phyloP scores from a whole-genome alignment of 2,888 invertebrate species.

The Tortrix viridana region DNA sequence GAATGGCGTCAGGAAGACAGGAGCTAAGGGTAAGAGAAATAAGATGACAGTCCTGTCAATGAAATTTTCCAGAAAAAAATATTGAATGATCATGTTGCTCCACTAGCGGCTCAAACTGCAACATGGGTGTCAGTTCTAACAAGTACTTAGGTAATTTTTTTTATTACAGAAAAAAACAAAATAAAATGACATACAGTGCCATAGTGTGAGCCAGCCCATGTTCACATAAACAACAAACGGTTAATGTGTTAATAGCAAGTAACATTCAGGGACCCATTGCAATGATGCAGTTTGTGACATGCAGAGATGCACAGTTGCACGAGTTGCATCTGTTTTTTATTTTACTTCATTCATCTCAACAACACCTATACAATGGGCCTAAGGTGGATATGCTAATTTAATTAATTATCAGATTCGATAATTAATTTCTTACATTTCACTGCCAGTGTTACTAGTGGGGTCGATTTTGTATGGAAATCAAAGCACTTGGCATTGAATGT shows the following conservation, averaged over 20 bases:
- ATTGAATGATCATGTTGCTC: constrained; percentile 45
- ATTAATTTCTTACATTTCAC: no score
- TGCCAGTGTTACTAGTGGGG: no score
- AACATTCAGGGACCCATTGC: constrained; percentile 31
- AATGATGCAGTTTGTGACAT: no score
- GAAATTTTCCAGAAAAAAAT: constrained; percentile 80
- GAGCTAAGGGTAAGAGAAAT: constrained; percentile 77
- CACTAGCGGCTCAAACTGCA: constrained; percentile 36
- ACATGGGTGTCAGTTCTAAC: constrained; percentile 13
- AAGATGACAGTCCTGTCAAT: constrained; percentile 72
- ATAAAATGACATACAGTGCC: no score
- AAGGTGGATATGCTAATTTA: no score
- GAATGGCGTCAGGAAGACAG: constrained; percentile 52
- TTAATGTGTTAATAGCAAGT: constrained; percentile 42
- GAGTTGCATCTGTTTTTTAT: neutral
- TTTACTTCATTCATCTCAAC: neutral
- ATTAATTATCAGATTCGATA: no score
- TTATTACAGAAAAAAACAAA: neutral
- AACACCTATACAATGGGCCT: no score
- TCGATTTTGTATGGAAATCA: no score
- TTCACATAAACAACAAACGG: constrained; percentile 22
- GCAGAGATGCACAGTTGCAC: no score
- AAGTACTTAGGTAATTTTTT: neutral
- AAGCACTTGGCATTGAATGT: no score
- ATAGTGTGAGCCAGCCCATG: constrained; percentile 23